phyloP scores from a whole-genome alignment of 2,113 vertebrate species.

The Octodon degus region DNA sequence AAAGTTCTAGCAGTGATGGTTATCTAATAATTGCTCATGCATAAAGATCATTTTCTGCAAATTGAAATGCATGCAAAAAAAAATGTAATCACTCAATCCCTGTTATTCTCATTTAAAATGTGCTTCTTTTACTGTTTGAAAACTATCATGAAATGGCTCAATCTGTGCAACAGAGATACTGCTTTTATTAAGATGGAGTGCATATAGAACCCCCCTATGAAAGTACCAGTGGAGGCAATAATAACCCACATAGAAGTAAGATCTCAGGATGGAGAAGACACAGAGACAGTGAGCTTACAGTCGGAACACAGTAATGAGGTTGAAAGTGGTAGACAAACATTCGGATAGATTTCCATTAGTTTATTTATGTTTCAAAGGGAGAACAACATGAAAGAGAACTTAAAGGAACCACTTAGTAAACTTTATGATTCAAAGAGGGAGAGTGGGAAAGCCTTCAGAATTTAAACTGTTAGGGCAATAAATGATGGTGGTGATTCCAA shows the following conservation, averaged over 20 bases:
- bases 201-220: neutral
- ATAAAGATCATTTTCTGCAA: neutral
- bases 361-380: neutral
- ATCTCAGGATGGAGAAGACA: neutral
- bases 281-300: neutral
- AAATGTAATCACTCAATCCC: neutral
- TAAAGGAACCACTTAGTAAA: too few relatives aligned
- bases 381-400: neutral
- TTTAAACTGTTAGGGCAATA: neutral
- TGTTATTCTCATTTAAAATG: conserved; percentile 11
- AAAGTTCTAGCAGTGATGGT: neutral
- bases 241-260: neutral
- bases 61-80: neutral
- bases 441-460: neutral
- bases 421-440: neutral
- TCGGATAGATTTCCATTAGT: neutral
- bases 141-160: neutral
- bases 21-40: neutral
- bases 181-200: neutral
- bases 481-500: neutral
- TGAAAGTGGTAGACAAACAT: neutral
- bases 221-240: neutral
- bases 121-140: conserved; percentile 7
- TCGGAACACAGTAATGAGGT: neutral
- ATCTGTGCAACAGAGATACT: neutral